A percentile compares a stretch with the other conserved stretches of the same genome.
These are phyloP conservation scores for human DNA, from an alignment of 2,113 vertebrate species.

Conservation along the genomic window DNA sequence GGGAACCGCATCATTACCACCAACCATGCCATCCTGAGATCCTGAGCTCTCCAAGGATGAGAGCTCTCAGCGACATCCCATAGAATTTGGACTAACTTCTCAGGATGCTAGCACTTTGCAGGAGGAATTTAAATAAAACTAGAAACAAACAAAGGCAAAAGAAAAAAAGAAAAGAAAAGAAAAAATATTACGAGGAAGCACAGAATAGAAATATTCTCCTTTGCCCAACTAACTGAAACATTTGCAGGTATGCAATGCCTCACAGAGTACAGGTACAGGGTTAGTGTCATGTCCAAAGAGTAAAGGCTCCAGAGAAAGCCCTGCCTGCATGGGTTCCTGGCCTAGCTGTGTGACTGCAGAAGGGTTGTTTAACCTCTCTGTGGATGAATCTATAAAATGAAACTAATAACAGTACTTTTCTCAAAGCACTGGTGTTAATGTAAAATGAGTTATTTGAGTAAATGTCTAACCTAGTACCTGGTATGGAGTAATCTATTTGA, in stretches of 20 bases:
- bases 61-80: background rate
- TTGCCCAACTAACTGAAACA: background rate
- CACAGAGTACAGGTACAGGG: background rate
- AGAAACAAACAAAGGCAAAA: background rate
- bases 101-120: too few species aligned
- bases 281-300: background rate
- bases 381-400: too few species aligned
- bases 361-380: background rate
- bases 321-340: background rate
- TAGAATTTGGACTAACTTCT: background rate
- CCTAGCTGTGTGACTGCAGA: background rate
- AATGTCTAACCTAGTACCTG: background rate
- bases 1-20: fast-evolving
- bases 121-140: background rate
- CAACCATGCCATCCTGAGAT: background rate
- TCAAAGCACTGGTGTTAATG: background rate
- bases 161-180: background rate
- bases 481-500: background rate
- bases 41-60: background rate
- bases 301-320: background rate
- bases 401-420: background rate
- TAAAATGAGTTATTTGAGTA: background rate
- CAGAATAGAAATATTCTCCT: background rate
- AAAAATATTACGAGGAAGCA: background rate
- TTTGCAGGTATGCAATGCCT: background rate